A percentile compares a stretch with the other conserved stretches of the same genome.
phyloP scores from a whole-genome alignment of 2,888 invertebrate species.

The Limnephilus marmoratus region DNA sequence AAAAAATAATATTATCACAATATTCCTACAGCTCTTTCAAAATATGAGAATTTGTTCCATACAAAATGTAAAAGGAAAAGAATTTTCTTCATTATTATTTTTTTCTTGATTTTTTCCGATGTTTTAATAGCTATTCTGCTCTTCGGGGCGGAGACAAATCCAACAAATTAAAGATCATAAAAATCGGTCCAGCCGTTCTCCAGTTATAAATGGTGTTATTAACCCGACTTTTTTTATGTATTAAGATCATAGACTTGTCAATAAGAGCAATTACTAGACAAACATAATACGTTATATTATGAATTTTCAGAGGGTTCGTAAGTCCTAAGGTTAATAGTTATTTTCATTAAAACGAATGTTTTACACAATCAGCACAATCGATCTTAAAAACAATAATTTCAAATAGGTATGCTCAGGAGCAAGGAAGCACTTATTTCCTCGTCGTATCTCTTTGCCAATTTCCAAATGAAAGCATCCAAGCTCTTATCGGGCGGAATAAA shows the following conservation, averaged over 20 bases:
- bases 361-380: neutral
- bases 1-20: no score
- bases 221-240: no score
- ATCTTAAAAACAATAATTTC: neutral
- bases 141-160: no score
- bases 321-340: neutral
- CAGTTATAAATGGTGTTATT: no score
- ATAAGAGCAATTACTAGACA: neutral
- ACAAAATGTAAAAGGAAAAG: no score
- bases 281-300: neutral
- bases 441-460: constrained; percentile 34
- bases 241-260: neutral
- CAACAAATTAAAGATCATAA: no score
- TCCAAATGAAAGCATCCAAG: constrained; percentile 46
- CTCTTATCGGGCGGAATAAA: constrained; percentile 51
- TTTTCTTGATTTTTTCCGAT: no score
- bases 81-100: no score
- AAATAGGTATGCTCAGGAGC: neutral
- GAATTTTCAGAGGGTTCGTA: neutral
- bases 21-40: no score
- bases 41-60: no score
- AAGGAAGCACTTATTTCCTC: constrained; percentile 29
- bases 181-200: no score
- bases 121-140: no score
- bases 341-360: neutral